These are phyloP conservation scores for Athetis lepigone DNA, from an alignment of 2,888 invertebrate species.

Conservation along the genomic window DNA sequence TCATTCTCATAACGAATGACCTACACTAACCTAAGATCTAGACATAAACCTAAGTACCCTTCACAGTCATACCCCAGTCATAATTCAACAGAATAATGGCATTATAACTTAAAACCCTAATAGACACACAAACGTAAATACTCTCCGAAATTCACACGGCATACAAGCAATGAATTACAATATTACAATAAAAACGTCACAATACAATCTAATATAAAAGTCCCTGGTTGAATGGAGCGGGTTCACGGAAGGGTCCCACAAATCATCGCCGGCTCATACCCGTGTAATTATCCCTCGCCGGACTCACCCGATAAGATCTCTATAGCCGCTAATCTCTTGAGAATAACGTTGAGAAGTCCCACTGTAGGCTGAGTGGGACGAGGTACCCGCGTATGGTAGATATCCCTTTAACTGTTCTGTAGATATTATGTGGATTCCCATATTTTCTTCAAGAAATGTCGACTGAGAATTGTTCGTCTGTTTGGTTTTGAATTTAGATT, in stretches of 20 bases:
- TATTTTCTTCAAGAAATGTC: neutral
- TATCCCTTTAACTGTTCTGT: no score
- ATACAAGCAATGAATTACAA: slow-evolving; percentile 52
- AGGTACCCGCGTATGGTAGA: neutral
- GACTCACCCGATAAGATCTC: slow-evolving; percentile 78
- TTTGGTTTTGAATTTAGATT: neutral
- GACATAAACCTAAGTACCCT: neutral
- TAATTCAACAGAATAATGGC: neutral
- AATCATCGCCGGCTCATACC: slow-evolving; percentile 76
- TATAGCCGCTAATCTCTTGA: slow-evolving; percentile 60
- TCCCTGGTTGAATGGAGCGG: slow-evolving; percentile 64
- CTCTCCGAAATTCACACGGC: slow-evolving; percentile 49
- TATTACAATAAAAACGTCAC: slow-evolving; percentile 55
- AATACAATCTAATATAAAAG: slow-evolving; percentile 50
- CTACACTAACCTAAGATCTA: no score
- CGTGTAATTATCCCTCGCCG: slow-evolving; percentile 77
- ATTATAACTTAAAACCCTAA: neutral
- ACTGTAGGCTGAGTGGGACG: slow-evolving; percentile 18
- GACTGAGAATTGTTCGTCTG: neutral
- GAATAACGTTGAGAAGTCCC: slow-evolving; percentile 32
- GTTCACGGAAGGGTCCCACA: slow-evolving; percentile 74
- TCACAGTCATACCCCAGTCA: neutral
- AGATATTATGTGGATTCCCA: neutral
- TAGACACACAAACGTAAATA: slow-evolving; percentile 24
- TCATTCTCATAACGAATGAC: no score